Evolutionary conservation across 1,140 invertebrate species (phyloP).

Genomic region (Micrasema minimum): DNA sequence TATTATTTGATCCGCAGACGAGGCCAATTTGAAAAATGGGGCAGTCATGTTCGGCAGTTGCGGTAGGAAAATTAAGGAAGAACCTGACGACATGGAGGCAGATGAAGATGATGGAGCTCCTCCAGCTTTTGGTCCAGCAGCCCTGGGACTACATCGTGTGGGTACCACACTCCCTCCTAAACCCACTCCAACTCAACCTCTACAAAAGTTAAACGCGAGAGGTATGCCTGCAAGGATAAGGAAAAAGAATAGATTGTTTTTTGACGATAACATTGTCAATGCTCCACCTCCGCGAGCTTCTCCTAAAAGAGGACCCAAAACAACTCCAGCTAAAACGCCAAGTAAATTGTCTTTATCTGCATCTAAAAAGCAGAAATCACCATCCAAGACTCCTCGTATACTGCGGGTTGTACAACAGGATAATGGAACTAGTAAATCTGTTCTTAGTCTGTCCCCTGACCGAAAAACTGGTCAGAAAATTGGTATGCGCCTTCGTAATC

Average conservation of each 20-base stretch:
- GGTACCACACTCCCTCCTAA: conserved; percentile 78
- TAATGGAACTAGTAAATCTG: conserved; percentile 17
- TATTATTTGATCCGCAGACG: conserved; percentile 58
- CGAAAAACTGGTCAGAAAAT: conserved; percentile 87
- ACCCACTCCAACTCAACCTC: conserved; percentile 74
- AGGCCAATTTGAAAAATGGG: conserved; percentile 66
- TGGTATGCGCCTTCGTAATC: conserved; percentile 89
- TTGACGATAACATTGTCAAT: conserved; percentile 91
- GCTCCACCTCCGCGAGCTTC: conserved; percentile 76
- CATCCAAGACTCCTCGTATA: conserved; percentile 59
- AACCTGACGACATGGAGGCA: conserved; percentile 72
- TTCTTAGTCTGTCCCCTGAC: conserved; percentile 69
- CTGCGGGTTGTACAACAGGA: conserved; percentile 9
- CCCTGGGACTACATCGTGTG: conserved; percentile 81
- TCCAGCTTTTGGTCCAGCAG: conserved; percentile 77
- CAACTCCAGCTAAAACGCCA: conserved; percentile 63
- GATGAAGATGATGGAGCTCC: conserved; percentile 74
- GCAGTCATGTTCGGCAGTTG: conserved; percentile 62
- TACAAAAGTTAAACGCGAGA: conserved; percentile 82
- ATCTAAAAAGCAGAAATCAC: conserved; percentile 63
- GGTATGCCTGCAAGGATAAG: conserved; percentile 90
- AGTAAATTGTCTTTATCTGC: conserved; percentile 62
- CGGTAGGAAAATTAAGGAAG: conserved; percentile 69
- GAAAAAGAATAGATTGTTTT: conserved; percentile 91
- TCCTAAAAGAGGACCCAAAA: conserved; percentile 71